Evolutionary conservation across 2,888 invertebrate species (phyloP), one percentile per base, ranked within the genome.

Genomic region (Phytoseiulus persimilis): DNA sequence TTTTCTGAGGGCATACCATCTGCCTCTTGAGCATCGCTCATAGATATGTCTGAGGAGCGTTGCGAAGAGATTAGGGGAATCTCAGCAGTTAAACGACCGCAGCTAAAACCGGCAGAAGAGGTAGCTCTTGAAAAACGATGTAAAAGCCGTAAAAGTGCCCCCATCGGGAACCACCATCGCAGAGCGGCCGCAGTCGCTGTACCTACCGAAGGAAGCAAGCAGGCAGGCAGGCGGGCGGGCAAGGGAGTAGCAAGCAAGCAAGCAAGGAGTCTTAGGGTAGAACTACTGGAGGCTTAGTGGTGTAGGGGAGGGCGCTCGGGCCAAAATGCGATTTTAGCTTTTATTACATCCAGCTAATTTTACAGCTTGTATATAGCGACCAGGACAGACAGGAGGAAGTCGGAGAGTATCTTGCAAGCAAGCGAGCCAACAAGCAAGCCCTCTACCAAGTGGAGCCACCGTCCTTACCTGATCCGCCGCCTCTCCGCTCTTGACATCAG

Each of bases 281-380:
- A 65, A 65, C 65, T 65, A 65, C 65, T 65, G 65, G 65, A 65
- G 65, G 65, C 65, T 65, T 65, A 65, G 65, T 65, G 65, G 65
- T 65, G 18, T 65, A 65, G 65, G 65, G 65, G 65, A 65, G 65
- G 65, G 65, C 65, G 65, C 65, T 65, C 65, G 2, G 65, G 65
- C 65, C 87, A 45, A 87, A 87, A 87, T 87, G 87, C 87, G 87
- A 87, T 87, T 87, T 87, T 39, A 87, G 87, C 87, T 87, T 65
- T 87, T 87, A 87, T 87, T 87, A 87, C 87, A 32, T 33, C 87
- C 32, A 87, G 87, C 87, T 87, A 87, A 87, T 87, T 31, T 87
- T 87, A 87, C 45, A 87, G 87, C 87, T 87, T 33, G 39, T 87
- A 87, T 87, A 87, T 87, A 87, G 87, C 87, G n/a, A 28, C 3